A percentile compares a stretch with the other conserved stretches of the same genome.
phyloP scores from a whole-genome alignment of 2,113 vertebrate species.

The Psammodynastes pulverulentus region DNA sequence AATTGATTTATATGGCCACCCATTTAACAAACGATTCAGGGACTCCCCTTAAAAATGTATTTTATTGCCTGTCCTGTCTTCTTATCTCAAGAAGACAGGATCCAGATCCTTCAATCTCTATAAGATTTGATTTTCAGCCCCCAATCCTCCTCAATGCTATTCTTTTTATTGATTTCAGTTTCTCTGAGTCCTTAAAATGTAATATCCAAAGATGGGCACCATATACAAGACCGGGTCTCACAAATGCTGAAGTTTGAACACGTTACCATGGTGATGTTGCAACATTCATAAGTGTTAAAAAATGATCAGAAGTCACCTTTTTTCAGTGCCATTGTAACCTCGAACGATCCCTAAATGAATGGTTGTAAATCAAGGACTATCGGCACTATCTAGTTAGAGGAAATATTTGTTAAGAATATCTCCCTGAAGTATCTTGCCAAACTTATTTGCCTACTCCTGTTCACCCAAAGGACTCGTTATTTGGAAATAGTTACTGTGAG shows the following conservation, averaged over 20 bases:
- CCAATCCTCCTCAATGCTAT: neutral
- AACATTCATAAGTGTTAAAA: neutral
- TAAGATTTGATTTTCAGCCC: neutral
- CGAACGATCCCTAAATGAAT: neutral
- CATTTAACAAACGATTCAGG: neutral
- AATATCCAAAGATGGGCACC: neutral
- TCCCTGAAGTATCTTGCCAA: neutral
- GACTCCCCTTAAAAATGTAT: neutral
- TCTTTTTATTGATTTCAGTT: neutral
- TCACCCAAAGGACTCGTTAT: neutral
- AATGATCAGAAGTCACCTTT: neutral
- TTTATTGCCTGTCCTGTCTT: neutral
- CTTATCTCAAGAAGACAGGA: neutral
- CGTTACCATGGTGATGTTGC: neutral
- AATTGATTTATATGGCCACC: neutral
- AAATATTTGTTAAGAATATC: neutral
- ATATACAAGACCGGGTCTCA: neutral
- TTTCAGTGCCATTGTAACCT: neutral
- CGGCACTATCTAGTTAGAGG: neutral
- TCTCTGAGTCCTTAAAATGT: neutral
- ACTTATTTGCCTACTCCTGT: neutral
- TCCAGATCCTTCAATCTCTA: neutral
- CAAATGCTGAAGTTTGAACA: neutral
- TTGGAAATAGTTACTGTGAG: neutral
- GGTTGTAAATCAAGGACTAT: neutral